Percentiles rank a stretch among this genome's conserved stretches.
phyloP scores from a whole-genome alignment of 2,888 invertebrate species.

The Ectropis crepuscularia region DNA sequence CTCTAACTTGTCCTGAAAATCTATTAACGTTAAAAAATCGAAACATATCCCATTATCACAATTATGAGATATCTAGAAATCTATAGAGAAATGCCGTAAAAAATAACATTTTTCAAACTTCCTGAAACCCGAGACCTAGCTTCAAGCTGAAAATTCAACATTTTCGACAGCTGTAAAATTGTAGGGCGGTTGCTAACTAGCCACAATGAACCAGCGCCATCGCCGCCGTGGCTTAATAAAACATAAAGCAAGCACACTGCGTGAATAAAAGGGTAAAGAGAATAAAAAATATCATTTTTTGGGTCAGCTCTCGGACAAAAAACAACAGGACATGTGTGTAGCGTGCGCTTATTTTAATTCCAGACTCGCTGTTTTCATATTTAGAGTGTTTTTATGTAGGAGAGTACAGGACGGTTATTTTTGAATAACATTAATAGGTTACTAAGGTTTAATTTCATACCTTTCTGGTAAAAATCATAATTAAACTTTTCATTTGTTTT shows the following conservation, averaged over 20 bases:
- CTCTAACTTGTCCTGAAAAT: too few species aligned
- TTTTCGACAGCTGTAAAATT: slow-evolving; percentile 10
- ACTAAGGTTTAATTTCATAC: too few species aligned
- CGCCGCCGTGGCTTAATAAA: slow-evolving; percentile 21
- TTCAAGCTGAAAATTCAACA: not conserved
- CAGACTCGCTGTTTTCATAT: not conserved
- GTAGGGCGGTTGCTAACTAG: slow-evolving; percentile 8
- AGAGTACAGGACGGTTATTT: too few species aligned
- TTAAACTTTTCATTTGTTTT: too few species aligned
- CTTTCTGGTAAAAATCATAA: too few species aligned
- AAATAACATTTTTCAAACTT: not conserved
- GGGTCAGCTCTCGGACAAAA: slow-evolving; percentile 8
- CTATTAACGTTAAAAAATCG: too few species aligned
- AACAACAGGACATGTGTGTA: not conserved
- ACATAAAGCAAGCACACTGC: slow-evolving; percentile 34
- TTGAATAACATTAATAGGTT: too few species aligned
- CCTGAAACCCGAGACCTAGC: not conserved
- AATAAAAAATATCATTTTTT: slow-evolving; percentile 32
- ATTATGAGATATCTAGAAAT: too few species aligned
- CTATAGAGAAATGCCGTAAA: not conserved
- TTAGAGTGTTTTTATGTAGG: not conserved
- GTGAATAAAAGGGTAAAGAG: slow-evolving; percentile 46
- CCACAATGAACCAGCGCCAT: slow-evolving; percentile 11
- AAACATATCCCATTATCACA: too few species aligned
- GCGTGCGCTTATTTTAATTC: not conserved